Evolutionary conservation across 1,140 invertebrate genomes (phyloP), one percentile per base, ranked within the genome.

Genomic region (Eriocheir sinensis): DNA sequence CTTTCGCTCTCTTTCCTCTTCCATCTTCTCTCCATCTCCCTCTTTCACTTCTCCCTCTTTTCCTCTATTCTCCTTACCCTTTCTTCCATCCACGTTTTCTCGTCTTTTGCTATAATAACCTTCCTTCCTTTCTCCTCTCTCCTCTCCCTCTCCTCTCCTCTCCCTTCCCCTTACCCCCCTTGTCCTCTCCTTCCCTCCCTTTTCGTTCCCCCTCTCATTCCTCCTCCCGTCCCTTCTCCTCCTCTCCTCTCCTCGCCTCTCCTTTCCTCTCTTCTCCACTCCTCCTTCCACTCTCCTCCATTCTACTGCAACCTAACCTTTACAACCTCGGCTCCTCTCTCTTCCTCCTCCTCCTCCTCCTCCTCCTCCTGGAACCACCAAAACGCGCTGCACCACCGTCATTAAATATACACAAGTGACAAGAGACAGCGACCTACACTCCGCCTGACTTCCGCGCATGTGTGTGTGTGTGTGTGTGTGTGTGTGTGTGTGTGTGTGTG

Each of bases 401-500:
- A 15, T 72, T 12, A 15, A 12, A 15, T 72, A 12, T 15, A 27
- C 60, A 12, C 27, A 15, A 15, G 27, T 72, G 12, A 72, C 12
- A 72, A 27, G 27, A 15, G 60, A 27, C 27, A 27, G 60, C 60
- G 27, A 72, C 60, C 12, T 15, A 27, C 60, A 72, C 12, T 12
- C 60, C 27, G 60, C 4, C 6, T 81, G 27, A 8, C 8, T 34
- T 27, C 27, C 27, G 32, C 4, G 2, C 4, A n/a, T n/a, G 30
- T 12, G 80, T n/a, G 30, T n/a, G 34, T 12, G 34, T 83, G 34
- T 12, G 34, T 30, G 34, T 36, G 34, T 36, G 30, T 83, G 34
- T 83, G 80, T 83, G 80, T 83, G 48, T 53, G 48, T 53, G 48
- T 53, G 48, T 53, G 48, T 53, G 48, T 53, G 48, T 53, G 48